These are phyloP conservation scores for Ranitomeya imitator DNA, from an alignment of 2,113 vertebrate species.

Conservation along the genomic window DNA sequence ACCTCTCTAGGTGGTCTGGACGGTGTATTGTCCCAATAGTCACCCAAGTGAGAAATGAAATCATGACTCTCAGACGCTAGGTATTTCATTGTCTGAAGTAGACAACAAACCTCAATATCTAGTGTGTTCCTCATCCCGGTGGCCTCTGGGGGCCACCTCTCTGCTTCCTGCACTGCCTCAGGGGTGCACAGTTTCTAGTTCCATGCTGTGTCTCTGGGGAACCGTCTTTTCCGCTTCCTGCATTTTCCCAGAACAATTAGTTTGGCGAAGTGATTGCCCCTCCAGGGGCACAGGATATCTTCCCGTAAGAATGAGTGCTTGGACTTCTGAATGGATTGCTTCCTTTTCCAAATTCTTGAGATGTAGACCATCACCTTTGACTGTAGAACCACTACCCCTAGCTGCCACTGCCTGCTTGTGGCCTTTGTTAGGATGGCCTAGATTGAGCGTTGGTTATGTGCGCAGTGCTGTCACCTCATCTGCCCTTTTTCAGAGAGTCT, in stretches of 20 bases:
- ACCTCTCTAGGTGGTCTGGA: background rate
- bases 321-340: background rate
- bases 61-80: background rate
- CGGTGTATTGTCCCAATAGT: background rate
- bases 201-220: conserved; percentile 6
- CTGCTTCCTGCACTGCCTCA: conserved; percentile 10
- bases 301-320: background rate
- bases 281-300: background rate
- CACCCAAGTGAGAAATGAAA: background rate
- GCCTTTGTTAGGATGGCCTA: background rate
- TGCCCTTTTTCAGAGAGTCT: background rate
- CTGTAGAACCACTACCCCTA: background rate
- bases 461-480: background rate
- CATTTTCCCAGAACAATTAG: conserved; percentile 6
- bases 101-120: background rate
- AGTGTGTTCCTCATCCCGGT: background rate
- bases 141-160: background rate
- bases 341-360: background rate
- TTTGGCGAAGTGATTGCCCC: conserved; percentile 26
- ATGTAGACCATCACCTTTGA: background rate
- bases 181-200: background rate
- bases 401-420: background rate
- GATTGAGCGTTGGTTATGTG: background rate
- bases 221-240: background rate
- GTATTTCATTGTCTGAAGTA: background rate